These are phyloP conservation scores for Distichodus sexfasciatus DNA, from an alignment of 2,797 vertebrate species.

Conservation along the genomic window DNA sequence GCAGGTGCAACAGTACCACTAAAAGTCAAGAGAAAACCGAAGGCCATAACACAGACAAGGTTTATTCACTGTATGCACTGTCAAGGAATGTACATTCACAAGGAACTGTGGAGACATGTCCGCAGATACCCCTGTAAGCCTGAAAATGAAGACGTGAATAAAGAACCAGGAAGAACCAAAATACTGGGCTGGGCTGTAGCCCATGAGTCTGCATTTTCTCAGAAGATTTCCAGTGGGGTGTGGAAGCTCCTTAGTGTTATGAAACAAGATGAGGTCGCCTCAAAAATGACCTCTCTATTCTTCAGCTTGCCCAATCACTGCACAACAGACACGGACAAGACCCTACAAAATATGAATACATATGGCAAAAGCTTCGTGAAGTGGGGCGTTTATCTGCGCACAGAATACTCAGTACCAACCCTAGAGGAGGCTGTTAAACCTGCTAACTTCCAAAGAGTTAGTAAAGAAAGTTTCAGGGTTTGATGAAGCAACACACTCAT, in stretches of 20 bases:
- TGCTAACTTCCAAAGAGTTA: conserved; percentile 37
- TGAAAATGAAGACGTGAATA: not conserved
- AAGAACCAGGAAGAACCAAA: conserved; percentile 14
- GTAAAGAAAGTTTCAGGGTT: conserved; percentile 45
- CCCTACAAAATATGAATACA: conserved; percentile 45
- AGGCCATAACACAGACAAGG: conserved; percentile 2
- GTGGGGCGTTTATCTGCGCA: conserved; percentile 31
- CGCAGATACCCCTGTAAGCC: conserved; percentile 34
- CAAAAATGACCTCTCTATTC: conserved; percentile 14
- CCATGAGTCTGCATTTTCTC: conserved; percentile 6
- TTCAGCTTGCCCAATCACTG: conserved; percentile 40
- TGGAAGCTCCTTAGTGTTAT: conserved; percentile 27
- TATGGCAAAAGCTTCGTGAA: conserved; percentile 44
- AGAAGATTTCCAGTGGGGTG: conserved; percentile 26
- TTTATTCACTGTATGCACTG: conserved; percentile 33
- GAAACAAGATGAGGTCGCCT: conserved; percentile 24
- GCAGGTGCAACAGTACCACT: conserved; percentile 15
- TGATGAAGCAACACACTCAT: conserved; percentile 36
- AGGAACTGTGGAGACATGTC: conserved; percentile 32
- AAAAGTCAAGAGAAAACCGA: conserved; percentile 24
- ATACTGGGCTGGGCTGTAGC: conserved; percentile 25
- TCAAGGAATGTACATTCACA: conserved; percentile 37
- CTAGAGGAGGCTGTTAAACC: conserved; percentile 48
- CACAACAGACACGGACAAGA: conserved; percentile 50
- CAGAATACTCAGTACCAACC: not conserved